Evolutionary conservation across 2,888 invertebrate species (phyloP).

Genomic region (Apamea monoglypha): DNA sequence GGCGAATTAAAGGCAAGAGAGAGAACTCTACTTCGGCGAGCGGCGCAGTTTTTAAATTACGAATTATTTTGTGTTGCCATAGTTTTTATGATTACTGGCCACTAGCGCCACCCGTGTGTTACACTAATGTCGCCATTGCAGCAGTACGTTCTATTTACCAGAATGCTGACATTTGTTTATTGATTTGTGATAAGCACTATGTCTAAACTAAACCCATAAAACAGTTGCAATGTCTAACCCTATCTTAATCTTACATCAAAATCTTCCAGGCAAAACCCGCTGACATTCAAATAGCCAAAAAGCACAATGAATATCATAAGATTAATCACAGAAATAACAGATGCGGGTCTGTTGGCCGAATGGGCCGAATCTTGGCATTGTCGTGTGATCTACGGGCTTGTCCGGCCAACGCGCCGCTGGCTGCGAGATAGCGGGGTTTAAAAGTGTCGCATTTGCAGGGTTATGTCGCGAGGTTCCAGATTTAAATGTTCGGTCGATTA

Average conservation of each 20-base stretch:
- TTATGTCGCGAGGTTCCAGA: neutral
- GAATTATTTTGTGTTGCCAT: neutral
- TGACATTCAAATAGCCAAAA: slow-evolving; percentile 52
- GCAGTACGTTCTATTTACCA: neutral
- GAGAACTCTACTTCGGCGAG: too few relatives aligned
- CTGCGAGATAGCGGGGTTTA: slow-evolving; percentile 38
- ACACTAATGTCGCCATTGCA: neutral
- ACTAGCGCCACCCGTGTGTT: neutral
- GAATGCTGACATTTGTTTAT: neutral
- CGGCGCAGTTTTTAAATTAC: neutral
- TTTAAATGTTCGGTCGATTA: slow-evolving; percentile 12
- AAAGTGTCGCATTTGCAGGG: slow-evolving; percentile 31
- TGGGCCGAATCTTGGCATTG: slow-evolving; percentile 51
- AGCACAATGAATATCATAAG: slow-evolving; percentile 53
- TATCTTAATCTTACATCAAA: slow-evolving; percentile 32
- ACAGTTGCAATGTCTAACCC: neutral
- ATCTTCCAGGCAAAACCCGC: slow-evolving; percentile 35
- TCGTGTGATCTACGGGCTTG: slow-evolving; percentile 57
- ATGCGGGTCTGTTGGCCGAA: slow-evolving; percentile 52
- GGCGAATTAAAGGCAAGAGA: too few relatives aligned
- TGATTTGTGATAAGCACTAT: too few relatives aligned
- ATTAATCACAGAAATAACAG: slow-evolving; percentile 59
- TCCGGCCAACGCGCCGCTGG: slow-evolving; percentile 36
- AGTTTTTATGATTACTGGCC: neutral
- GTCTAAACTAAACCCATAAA: neutral